Conservation (phyloP, 2,888 invertebrate species). For the Chymomyza caudatula region DNA sequence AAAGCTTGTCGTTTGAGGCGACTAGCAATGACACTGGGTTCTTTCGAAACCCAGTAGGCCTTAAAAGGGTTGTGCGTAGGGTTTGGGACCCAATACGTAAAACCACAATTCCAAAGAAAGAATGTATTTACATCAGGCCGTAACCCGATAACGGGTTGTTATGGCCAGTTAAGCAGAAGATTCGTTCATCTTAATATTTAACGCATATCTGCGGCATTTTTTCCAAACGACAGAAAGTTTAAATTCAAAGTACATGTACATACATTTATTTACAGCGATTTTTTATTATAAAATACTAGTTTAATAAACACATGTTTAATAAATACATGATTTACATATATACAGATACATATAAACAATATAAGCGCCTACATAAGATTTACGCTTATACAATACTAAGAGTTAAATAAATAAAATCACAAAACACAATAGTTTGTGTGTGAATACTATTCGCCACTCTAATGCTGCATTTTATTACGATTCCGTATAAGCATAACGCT, state of each 20-base stretch:
- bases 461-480: conserved; percentile 73
- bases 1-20: no score
- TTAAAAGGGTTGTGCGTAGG: no score
- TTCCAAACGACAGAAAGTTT: no score
- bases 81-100: no score
- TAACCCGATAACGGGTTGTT: no score
- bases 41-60: no score
- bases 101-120: no score
- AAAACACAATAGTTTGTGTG: background rate
- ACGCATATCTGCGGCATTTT: no score
- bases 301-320: background rate
- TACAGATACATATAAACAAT: background rate
- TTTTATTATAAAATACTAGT: background rate
- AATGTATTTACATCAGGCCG: no score
- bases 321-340: background rate
- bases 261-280: background rate
- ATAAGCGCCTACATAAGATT: background rate
- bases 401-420: conserved; percentile 53
- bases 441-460: conserved; percentile 18
- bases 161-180: no score
- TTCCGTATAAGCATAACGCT: conserved; percentile 69
- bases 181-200: no score
- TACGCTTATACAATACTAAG: conserved; percentile 8
- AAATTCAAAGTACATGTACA: background rate
- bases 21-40: no score